phyloP scores from a whole-genome alignment of 2,888 invertebrate species.

The Furcula furcula region DNA sequence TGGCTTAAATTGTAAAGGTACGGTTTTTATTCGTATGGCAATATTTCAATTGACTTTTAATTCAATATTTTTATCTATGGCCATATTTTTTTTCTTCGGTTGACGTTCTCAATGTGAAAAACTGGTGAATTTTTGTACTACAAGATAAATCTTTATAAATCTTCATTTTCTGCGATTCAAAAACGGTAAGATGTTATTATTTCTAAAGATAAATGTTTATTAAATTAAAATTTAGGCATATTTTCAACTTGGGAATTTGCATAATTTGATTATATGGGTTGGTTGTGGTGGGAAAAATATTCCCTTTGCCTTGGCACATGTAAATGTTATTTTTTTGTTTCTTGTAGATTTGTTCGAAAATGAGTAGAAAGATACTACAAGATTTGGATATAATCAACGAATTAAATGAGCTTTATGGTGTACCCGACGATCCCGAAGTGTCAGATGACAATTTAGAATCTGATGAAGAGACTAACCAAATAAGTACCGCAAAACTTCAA shows the following conservation, averaged over 20 bases:
- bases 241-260: not conserved
- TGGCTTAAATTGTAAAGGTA: too few relatives aligned
- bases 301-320: slow-evolving; percentile 3
- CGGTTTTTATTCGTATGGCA: too few relatives aligned
- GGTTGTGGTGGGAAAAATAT: slow-evolving; percentile 3
- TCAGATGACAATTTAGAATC: slow-evolving; percentile 14
- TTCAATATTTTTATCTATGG: too few relatives aligned
- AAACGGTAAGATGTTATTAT: not conserved
- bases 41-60: too few relatives aligned
- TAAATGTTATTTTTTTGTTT: slow-evolving; percentile 3
- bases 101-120: too few relatives aligned
- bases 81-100: too few relatives aligned
- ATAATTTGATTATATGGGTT: too few relatives aligned
- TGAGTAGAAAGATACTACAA: slow-evolving; percentile 6
- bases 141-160: not conserved
- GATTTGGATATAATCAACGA: slow-evolving; percentile 9
- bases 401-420: slow-evolving; percentile 7
- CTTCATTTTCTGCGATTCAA: not conserved
- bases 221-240: not conserved
- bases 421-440: slow-evolving; percentile 7
- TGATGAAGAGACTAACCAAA: slow-evolving; percentile 7
- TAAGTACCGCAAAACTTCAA: slow-evolving; percentile 7
- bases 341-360: slow-evolving; percentile 3
- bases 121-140: not conserved
- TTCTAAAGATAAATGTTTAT: not conserved